These are phyloP conservation scores for Yponomeuta evonymella DNA, from an alignment of 2,888 invertebrate genomes.

Conservation along the genomic window DNA sequence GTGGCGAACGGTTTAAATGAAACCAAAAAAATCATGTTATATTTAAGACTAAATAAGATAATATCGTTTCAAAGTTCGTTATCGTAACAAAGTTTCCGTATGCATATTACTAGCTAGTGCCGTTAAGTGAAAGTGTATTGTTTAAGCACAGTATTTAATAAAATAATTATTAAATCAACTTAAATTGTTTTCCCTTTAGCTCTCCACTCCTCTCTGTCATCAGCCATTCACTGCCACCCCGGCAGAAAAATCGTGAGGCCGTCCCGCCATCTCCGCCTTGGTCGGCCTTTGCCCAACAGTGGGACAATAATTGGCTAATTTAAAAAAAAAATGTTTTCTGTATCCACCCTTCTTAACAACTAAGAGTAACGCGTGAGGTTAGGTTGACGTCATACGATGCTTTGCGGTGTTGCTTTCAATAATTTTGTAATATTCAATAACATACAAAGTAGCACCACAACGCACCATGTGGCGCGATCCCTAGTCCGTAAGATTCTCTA, in stretches of 20 bases:
- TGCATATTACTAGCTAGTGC: constrained; percentile 70
- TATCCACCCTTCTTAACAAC: neutral
- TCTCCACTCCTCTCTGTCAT: no score
- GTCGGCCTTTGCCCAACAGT: no score
- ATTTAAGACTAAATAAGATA: constrained; percentile 42
- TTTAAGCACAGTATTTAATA: constrained; percentile 67
- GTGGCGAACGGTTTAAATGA: constrained; percentile 18
- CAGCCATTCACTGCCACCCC: no score
- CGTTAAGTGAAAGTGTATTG: constrained; percentile 69
- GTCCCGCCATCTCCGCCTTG: no score
- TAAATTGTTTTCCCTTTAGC: constrained; percentile 31
- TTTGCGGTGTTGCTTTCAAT: neutral
- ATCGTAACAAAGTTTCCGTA: constrained; percentile 53
- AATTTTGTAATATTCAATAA: neutral
- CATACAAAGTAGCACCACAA: neutral
- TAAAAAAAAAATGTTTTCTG: constrained; percentile 17
- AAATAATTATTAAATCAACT: constrained; percentile 49
- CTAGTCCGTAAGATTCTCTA: constrained; percentile 8
- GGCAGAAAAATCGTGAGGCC: no score
- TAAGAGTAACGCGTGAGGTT: neutral
- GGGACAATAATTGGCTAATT: no score
- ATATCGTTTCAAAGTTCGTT: constrained; percentile 36
- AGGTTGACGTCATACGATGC: neutral
- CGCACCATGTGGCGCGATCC: neutral
- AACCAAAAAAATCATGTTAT: constrained; percentile 62